Evolutionary conservation across 1,140 invertebrate species (phyloP).

Genomic region (Ostrea denselamellosa): DNA sequence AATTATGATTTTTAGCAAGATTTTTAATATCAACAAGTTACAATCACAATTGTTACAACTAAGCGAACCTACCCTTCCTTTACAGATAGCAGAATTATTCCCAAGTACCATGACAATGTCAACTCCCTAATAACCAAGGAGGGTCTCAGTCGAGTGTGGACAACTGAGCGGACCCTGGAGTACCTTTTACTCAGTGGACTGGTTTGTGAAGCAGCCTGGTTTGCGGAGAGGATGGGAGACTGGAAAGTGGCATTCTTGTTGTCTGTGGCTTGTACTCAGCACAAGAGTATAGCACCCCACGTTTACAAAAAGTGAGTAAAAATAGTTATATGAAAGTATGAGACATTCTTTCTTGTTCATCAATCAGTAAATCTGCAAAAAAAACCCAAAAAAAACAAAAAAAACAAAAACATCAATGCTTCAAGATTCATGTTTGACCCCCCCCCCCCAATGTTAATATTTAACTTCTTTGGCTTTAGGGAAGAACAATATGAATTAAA

Average conservation of each 20-base stretch:
- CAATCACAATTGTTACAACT: no score
- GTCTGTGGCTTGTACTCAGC: slow-evolving; percentile 68
- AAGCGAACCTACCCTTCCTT: neutral
- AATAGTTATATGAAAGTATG: neutral
- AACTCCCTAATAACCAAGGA: slow-evolving; percentile 64
- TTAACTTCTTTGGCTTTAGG: no score
- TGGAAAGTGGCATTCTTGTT: slow-evolving; percentile 76
- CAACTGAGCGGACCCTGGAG: slow-evolving; percentile 72
- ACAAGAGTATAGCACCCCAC: slow-evolving; percentile 61
- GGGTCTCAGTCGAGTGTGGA: slow-evolving; percentile 71
- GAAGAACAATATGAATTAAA: no score
- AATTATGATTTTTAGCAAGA: no score
- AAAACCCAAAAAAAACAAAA: no score
- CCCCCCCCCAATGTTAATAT: no score
- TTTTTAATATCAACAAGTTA: no score
- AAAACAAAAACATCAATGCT: no score
- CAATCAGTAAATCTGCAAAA: no score
- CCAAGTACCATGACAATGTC: slow-evolving; percentile 73
- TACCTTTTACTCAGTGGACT: slow-evolving; percentile 75
- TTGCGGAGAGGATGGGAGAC: slow-evolving; percentile 76
- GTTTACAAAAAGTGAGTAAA: slow-evolving; percentile 68
- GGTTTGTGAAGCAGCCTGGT: slow-evolving; percentile 76
- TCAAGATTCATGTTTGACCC: no score
- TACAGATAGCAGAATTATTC: slow-evolving; percentile 74
- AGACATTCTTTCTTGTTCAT: neutral